phyloP scores from a whole-genome alignment of 2,797 vertebrate genomes.

The Lepilemur septentrionalis region DNA sequence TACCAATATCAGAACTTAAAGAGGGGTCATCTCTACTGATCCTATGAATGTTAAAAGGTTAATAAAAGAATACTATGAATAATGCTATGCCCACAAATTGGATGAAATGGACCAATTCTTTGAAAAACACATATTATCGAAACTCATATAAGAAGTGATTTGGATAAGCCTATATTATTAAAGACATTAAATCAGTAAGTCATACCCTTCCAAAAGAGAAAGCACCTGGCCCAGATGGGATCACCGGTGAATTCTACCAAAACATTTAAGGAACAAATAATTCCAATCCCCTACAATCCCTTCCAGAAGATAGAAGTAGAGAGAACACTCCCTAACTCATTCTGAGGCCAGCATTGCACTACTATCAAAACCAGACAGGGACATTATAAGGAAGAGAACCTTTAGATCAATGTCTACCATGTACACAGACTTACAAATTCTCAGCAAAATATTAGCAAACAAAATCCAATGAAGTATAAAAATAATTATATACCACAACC shows the following conservation, averaged over 20 bases:
- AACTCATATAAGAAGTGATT: not conserved
- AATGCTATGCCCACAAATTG: not conserved
- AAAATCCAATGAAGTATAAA: not conserved
- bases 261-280: not conserved
- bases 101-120: not conserved
- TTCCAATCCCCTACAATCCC: not conserved
- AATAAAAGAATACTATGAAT: not conserved
- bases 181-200: not conserved
- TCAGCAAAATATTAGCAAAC: not conserved
- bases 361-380: not conserved
- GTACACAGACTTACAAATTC: not conserved
- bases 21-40: too few species aligned
- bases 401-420: not conserved
- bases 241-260: not conserved
- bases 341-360: not conserved
- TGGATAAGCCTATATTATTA: not conserved
- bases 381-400: not conserved
- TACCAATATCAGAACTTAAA: not conserved
- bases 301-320: not conserved
- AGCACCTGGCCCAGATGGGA: not conserved
- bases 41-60: not conserved
- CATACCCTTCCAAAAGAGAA: not conserved
- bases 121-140: not conserved
- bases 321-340: not conserved
- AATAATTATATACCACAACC: not conserved